Percentiles rank a stretch among this genome's conserved stretches.
Conservation (phyloP, 2,797 vertebrate genomes). For the Cossypha caffra region DNA sequence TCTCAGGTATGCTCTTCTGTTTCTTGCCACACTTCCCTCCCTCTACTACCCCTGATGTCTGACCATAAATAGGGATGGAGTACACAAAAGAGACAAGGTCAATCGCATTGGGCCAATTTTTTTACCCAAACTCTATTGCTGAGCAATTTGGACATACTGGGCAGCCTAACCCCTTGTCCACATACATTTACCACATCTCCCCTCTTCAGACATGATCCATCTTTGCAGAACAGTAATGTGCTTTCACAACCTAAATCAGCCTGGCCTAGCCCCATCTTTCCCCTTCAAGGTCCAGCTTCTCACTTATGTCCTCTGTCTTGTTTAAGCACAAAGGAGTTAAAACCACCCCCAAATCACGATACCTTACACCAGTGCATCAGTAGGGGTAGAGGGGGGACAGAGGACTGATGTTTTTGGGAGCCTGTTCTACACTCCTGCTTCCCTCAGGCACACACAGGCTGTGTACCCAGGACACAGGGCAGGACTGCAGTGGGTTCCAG, state of each 20-base stretch:
- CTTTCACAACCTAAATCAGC: background rate
- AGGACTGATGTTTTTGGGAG: background rate
- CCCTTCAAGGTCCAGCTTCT: background rate
- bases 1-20: background rate
- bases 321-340: background rate
- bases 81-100: background rate
- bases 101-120: background rate
- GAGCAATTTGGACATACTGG: fast-evolving
- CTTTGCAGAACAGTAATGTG: background rate
- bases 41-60: background rate
- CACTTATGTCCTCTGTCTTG: background rate
- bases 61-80: background rate
- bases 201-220: background rate
- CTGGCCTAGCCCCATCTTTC: background rate
- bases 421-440: background rate
- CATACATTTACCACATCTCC: fast-evolving
- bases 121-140: background rate
- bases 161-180: background rate
- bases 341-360: background rate
- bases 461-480: too few relatives aligned
- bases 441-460: background rate
- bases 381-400: fast-evolving
- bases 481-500: background rate
- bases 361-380: background rate
- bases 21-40: background rate